phyloP scores from a whole-genome alignment of 1,140 invertebrate genomes.

The Drosophila burlai region DNA sequence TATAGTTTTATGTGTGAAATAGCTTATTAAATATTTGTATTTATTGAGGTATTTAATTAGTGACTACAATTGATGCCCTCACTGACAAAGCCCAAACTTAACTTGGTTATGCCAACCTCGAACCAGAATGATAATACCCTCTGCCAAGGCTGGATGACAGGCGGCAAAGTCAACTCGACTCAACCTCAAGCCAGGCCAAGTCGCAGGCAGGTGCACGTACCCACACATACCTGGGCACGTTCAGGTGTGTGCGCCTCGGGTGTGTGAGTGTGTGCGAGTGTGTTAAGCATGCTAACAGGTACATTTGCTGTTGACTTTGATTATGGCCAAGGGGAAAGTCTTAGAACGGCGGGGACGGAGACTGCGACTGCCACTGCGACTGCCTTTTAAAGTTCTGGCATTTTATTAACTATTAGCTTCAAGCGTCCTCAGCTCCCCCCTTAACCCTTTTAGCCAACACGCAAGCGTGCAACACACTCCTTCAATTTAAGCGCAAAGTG shows the following conservation, averaged over 20 bases:
- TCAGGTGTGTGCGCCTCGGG: slow-evolving; percentile 5
- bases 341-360: not conserved
- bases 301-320: slow-evolving; percentile 66
- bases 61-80: too few relatives aligned
- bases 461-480: slow-evolving; percentile 69
- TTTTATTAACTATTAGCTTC: slow-evolving; percentile 79
- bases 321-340: slow-evolving; percentile 28
- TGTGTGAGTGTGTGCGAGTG: slow-evolving; percentile 11
- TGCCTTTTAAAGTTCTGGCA: slow-evolving; percentile 61
- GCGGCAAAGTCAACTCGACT: slow-evolving; percentile 48
- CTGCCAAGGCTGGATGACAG: slow-evolving; percentile 17
- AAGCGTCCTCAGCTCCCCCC: slow-evolving; percentile 12
- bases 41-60: not conserved
- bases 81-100: not conserved
- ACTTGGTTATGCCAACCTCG: not conserved
- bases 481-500: slow-evolving; percentile 67
- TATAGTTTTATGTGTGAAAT: too few relatives aligned
- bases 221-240: not conserved
- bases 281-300: slow-evolving; percentile 55
- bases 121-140: slow-evolving; percentile 16
- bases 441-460: slow-evolving; percentile 41
- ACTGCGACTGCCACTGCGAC: slow-evolving; percentile 20
- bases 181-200: slow-evolving; percentile 39
- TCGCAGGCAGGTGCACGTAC: slow-evolving; percentile 33
- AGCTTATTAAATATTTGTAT: not conserved